Base-by-base conservation (phyloP, 2,113 vertebrate species). In the Leucosticte australis region DNA sequence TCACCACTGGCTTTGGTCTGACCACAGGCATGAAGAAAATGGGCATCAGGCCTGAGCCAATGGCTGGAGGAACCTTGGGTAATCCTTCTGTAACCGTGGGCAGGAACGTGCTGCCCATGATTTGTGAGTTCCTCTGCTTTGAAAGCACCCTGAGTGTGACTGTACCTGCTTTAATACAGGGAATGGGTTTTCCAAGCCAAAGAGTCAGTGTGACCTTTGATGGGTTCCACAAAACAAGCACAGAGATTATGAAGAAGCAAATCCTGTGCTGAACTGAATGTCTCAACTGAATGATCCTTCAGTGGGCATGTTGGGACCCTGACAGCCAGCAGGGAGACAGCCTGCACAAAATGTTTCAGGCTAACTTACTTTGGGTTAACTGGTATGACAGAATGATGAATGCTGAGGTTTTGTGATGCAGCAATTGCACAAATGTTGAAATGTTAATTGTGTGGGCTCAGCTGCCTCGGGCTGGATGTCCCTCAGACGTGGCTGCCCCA, bases 11-110 rank as follows among this genome's bases (percentile, higher is more conserved):
- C 76, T 87, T 92, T 83, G 80, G 76, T 90, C 94, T 95, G 83
- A 96, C 96, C 95, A 97, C 95, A 97, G 86, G 96, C 89, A 97
- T 93, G 96, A 95, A 87, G 60, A 94, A 95, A 95, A 93, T 89
- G 92, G 94, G 71, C 3, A 12, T 71, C 15, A 3, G 73, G 86
- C 73, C 87, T 83, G 91, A 94, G 91, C 95, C 91, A 95, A 31
- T 4, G 0, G 83, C 76, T 70, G 86, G 83, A 93, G 89, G 59
- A 96, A 7, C 89, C 47, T 78, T 90, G 76, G 91, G 73, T 94
- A 95, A 92, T 96, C 96, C 80, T 86, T 83, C 86, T 70, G 83
- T 89, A 83, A 90, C 80, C 56, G 44, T 47, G 76, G 63, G 83
- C 90, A 86, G 95, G 71, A 92, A 79, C 0, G 0, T 19, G 46